Evolutionary conservation across 2,888 invertebrate genomes (phyloP).

Genomic region (Drosophila koepferae): DNA sequence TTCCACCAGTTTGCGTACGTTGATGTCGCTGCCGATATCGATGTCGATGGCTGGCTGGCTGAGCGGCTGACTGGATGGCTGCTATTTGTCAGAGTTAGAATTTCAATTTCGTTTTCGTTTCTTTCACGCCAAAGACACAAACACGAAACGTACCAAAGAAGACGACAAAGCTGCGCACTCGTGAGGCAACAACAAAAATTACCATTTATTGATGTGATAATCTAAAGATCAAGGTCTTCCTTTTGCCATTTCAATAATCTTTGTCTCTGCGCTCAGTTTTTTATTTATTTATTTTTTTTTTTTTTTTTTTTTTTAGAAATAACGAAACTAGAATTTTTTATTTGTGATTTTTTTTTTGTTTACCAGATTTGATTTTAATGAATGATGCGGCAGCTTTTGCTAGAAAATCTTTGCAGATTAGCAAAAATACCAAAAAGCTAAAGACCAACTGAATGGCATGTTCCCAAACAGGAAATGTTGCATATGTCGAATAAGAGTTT

Average conservation of each 20-base stretch:
- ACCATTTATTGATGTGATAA: slow-evolving; percentile 79
- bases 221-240: slow-evolving; percentile 79
- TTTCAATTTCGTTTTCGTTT: slow-evolving; percentile 56
- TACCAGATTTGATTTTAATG: slow-evolving; percentile 33
- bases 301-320: slow-evolving; percentile 20
- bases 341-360: slow-evolving; percentile 7
- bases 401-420: slow-evolving; percentile 40
- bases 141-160: slow-evolving; percentile 34
- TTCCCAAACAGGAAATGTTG: slow-evolving; percentile 50
- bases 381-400: slow-evolving; percentile 28
- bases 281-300: not conserved
- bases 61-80: slow-evolving; percentile 5
- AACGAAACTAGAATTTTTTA: slow-evolving; percentile 68
- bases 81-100: slow-evolving; percentile 28
- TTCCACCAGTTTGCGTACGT: slow-evolving; percentile 69
- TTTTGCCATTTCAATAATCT: slow-evolving; percentile 71
- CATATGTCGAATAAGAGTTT: slow-evolving; percentile 16
- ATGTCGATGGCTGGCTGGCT: slow-evolving; percentile 4
- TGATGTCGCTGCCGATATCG: slow-evolving; percentile 12
- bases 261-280: slow-evolving; percentile 18
- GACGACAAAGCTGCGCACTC: slow-evolving; percentile 36
- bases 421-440: slow-evolving; percentile 8
- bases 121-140: slow-evolving; percentile 60
- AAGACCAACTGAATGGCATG: slow-evolving; percentile 21
- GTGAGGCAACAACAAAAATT: slow-evolving; percentile 41